phyloP scores from a whole-genome alignment of 2,888 invertebrate genomes.

The Cantharis flavilabris region DNA sequence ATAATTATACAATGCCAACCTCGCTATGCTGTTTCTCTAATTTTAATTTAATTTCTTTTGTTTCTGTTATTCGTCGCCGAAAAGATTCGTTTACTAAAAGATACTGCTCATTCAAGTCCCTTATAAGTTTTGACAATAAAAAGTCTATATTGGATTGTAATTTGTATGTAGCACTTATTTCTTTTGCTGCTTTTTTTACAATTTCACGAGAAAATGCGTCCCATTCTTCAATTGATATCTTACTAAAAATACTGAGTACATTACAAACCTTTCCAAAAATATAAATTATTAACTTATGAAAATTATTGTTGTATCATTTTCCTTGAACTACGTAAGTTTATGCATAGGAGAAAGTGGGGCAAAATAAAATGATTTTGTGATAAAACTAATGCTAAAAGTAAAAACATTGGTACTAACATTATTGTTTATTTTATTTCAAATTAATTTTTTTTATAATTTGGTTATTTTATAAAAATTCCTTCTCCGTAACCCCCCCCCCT shows the following conservation, averaged over 20 bases:
- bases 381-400: no score
- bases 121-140: constrained; percentile 77
- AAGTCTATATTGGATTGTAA: constrained; percentile 80
- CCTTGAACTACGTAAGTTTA: no score
- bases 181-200: constrained; percentile 71
- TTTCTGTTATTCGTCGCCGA: constrained; percentile 74
- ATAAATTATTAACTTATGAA: no score
- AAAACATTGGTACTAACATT: no score
- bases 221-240: constrained; percentile 73
- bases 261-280: no score
- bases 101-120: constrained; percentile 78
- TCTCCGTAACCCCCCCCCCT: no score
- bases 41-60: constrained; percentile 76
- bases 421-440: no score
- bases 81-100: constrained; percentile 79
- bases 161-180: constrained; percentile 74
- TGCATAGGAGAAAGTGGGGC: no score
- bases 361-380: no score
- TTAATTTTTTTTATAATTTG: no score
- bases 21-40: constrained; percentile 84
- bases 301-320: no score
- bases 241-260: constrained; percentile 37
- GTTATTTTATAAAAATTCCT: no score
- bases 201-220: constrained; percentile 72
- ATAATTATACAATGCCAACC: constrained; percentile 56